Evolutionary conservation across 2,113 vertebrate species (phyloP).

Genomic region (Vulpes ferrilata): DNA sequence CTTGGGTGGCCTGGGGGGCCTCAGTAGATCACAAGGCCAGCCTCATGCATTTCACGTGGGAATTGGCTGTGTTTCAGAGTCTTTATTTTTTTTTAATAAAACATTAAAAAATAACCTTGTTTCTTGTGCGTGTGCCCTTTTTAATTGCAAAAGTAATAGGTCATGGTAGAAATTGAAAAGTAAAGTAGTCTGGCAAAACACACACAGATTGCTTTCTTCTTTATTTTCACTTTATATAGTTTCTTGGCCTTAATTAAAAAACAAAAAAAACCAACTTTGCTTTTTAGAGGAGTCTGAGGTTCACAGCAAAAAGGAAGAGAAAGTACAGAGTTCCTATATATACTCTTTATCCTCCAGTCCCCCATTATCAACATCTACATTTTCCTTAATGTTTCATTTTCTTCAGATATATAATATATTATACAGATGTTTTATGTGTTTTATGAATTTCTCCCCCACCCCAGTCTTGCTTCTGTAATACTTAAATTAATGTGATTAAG

Average conservation of each 20-base stretch:
- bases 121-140: background rate
- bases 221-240: background rate
- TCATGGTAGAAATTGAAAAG: background rate
- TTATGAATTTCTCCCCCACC: background rate
- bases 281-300: background rate
- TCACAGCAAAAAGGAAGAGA: background rate
- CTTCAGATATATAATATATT: background rate
- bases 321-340: background rate
- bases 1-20: background rate
- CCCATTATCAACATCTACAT: background rate
- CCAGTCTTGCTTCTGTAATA: background rate
- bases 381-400: constrained; percentile 22
- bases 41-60: background rate
- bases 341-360: too few relatives aligned
- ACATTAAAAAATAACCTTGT: background rate
- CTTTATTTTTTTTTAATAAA: background rate
- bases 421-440: constrained; percentile 38
- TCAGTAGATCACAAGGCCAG: background rate
- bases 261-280: background rate
- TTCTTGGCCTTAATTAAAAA: background rate
- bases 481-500: constrained; percentile 51
- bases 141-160: constrained; percentile 17
- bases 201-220: background rate
- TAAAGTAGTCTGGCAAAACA: background rate
- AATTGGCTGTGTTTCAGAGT: background rate